Conservation (phyloP, 2,888 invertebrate species). For the Anoplius nigerrimus region DNA sequence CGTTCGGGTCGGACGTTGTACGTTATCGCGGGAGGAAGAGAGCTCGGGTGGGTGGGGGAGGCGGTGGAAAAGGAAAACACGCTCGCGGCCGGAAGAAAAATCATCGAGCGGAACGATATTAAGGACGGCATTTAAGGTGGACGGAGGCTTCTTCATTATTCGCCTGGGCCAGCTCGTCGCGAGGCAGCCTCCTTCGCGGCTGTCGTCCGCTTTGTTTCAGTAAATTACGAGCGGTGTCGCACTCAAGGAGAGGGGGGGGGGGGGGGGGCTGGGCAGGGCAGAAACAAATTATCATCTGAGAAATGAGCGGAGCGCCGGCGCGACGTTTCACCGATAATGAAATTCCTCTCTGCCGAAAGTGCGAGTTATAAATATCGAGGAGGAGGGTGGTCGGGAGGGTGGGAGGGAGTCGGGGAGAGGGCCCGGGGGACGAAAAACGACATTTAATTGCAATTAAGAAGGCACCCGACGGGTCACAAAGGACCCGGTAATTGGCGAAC, state of each 20-base stretch:
- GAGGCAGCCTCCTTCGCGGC: not conserved
- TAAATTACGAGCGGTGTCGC: constrained; percentile 2
- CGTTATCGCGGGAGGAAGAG: too few relatives aligned
- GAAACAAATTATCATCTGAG: constrained; percentile 17
- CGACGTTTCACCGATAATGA: constrained; percentile 25
- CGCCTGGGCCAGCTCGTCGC: too few relatives aligned
- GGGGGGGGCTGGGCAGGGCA: too few relatives aligned
- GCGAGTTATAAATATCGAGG: constrained; percentile 4
- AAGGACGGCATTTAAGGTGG: constrained; percentile 11
- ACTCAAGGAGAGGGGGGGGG: too few relatives aligned
- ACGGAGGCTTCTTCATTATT: constrained; percentile 7
- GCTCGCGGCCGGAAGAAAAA: too few relatives aligned
- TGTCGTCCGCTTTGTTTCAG: constrained; percentile 4
- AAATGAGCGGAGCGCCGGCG: not conserved
- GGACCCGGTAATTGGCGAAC: too few relatives aligned
- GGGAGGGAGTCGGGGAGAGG: too few relatives aligned
- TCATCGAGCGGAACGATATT: constrained; percentile 4
- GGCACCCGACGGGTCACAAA: not conserved
- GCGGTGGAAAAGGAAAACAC: too few relatives aligned
- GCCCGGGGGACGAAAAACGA: constrained; percentile 2
- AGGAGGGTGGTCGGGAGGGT: too few relatives aligned
- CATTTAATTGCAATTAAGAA: constrained; percentile 26
- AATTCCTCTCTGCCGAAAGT: constrained; percentile 8
- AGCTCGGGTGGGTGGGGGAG: too few relatives aligned
- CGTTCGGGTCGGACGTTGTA: too few relatives aligned